Conservation (phyloP, 2,888 invertebrate species). For the Yponomeuta plumbellus region DNA sequence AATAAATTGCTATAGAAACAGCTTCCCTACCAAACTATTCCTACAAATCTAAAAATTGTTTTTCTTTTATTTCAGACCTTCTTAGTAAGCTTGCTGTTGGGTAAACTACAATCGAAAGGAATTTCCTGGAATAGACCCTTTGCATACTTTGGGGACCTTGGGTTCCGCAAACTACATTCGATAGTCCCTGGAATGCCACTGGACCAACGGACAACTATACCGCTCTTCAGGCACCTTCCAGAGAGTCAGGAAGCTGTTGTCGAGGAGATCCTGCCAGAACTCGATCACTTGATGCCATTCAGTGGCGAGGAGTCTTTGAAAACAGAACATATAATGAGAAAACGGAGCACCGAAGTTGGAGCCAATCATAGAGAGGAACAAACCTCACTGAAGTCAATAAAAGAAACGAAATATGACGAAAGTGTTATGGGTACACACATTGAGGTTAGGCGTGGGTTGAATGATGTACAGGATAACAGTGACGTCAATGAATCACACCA, state of each 20-base stretch:
- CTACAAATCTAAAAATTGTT: background rate
- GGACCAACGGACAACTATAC: no score
- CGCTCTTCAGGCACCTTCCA: no score
- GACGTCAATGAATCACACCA: background rate
- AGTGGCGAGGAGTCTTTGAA: background rate
- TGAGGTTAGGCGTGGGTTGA: background rate
- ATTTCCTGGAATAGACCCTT: background rate
- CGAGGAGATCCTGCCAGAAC: background rate
- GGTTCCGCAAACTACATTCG: no score
- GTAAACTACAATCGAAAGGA: background rate
- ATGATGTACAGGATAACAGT: background rate
- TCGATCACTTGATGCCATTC: background rate
- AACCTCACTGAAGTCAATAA: background rate
- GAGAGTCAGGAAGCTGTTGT: background rate
- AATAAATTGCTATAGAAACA: no score
- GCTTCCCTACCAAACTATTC: background rate
- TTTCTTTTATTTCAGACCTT: background rate
- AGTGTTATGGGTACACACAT: background rate
- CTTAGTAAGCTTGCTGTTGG: background rate
- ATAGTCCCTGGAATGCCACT: no score
- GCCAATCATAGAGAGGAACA: background rate
- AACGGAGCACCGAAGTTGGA: background rate
- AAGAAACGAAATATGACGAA: background rate
- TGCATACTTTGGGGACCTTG: background rate
- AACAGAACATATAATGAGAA: background rate